A percentile compares a stretch with the other conserved stretches of the same genome.
Evolutionary conservation across 2,888 invertebrate genomes (phyloP).

Genomic region (Idaea straminata): DNA sequence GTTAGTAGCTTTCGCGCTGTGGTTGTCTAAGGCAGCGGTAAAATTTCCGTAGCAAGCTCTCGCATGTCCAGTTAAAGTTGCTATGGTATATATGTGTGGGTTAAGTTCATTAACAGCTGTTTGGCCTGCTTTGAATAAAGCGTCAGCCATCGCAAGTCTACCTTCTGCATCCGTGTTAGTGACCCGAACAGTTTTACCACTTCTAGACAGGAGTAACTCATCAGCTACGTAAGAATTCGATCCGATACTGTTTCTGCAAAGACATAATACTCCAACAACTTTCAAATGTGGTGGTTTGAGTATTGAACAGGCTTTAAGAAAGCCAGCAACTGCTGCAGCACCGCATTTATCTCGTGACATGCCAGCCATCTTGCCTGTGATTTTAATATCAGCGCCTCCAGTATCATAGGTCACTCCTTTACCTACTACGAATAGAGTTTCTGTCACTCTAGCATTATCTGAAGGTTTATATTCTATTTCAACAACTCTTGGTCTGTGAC

Average conservation of each 20-base stretch:
- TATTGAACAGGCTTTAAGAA: conserved; percentile 87
- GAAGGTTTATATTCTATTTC: conserved; percentile 83
- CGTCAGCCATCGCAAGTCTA: conserved; percentile 93
- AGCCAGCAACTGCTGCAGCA: conserved; percentile 93
- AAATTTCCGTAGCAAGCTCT: conserved; percentile 83
- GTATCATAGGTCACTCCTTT: conserved; percentile 93
- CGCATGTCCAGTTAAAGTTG: conserved; percentile 92
- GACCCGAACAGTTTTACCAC: conserved; percentile 89
- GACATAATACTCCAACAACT: conserved; percentile 88
- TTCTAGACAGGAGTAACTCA: conserved; percentile 89
- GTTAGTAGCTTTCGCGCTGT: conserved; percentile 80
- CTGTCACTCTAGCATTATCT: conserved; percentile 69
- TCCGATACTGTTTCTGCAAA: conserved; percentile 93
- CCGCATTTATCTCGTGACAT: conserved; percentile 96
- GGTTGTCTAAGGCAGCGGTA: conserved; percentile 87
- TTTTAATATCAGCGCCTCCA: conserved; percentile 89
- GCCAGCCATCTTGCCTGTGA: conserved; percentile 85
- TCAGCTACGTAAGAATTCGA: conserved; percentile 91
- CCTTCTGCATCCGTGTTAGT: conserved; percentile 97
- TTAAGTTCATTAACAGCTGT: conserved; percentile 84
- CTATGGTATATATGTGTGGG: conserved; percentile 92
- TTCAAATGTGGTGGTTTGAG: conserved; percentile 87
- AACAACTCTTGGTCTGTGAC: conserved; percentile 82
- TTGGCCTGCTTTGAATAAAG: conserved; percentile 74
- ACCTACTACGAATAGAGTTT: conserved; percentile 90